These are phyloP conservation scores for Ypsolopha sequella DNA, from an alignment of 2,888 invertebrate genomes.

Conservation along the genomic window DNA sequence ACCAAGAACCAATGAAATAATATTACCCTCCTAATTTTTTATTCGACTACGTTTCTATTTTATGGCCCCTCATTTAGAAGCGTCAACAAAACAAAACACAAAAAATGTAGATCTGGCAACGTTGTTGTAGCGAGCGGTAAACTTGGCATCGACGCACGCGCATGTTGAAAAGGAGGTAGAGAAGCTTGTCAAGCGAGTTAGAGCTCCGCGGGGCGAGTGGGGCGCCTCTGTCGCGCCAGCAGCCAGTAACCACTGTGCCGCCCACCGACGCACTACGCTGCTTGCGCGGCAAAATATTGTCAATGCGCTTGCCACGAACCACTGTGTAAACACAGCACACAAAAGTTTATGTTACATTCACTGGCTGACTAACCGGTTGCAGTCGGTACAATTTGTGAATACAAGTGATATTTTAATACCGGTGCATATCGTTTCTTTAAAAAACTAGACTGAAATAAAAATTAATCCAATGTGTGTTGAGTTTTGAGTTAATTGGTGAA, in stretches of 20 bases:
- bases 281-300: background rate
- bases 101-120: constrained; percentile 53
- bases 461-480: background rate
- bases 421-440: background rate
- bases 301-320: background rate
- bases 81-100: constrained; percentile 56
- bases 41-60: constrained; percentile 49
- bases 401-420: background rate
- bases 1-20: constrained; percentile 13
- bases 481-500: too few species aligned
- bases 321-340: constrained; percentile 28
- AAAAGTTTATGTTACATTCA: constrained; percentile 34
- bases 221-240: constrained; percentile 23
- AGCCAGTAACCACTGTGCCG: constrained; percentile 22
- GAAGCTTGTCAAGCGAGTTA: constrained; percentile 52
- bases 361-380: constrained; percentile 53
- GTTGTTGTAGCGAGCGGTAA: constrained; percentile 25
- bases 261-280: background rate
- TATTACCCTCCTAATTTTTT: constrained; percentile 20
- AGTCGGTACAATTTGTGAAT: constrained; percentile 10
- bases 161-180: constrained; percentile 42
- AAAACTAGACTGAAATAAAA: background rate
- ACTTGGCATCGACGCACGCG: constrained; percentile 62
- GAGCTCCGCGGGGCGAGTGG: constrained; percentile 31
- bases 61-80: constrained; percentile 58